Percentiles rank a stretch among this genome's conserved stretches.
phyloP scores from a whole-genome alignment of 2,113 vertebrate species.

The Mungos mungo region DNA sequence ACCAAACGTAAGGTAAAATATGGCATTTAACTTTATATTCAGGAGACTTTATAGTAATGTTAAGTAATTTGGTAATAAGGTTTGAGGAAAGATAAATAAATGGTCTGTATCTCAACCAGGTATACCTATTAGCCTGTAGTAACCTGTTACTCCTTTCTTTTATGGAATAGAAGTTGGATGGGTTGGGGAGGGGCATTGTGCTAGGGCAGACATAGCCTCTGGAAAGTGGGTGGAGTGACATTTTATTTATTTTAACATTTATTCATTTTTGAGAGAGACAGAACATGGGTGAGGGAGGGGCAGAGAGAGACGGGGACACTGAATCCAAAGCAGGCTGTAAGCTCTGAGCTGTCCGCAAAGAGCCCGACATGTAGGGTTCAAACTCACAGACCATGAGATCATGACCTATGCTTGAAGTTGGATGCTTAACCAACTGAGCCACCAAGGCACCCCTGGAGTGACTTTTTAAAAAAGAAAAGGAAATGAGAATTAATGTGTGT shows the following conservation, averaged over 20 bases:
- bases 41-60: background rate
- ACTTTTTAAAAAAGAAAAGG: background rate
- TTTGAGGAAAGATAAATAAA: conserved; percentile 23
- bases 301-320: no score
- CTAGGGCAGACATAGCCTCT: background rate
- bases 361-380: no score
- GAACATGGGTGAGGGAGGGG: no score
- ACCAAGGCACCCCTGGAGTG: background rate
- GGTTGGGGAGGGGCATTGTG: background rate
- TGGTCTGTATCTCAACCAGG: background rate
- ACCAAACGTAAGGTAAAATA: background rate
- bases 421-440: no score
- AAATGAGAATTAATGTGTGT: background rate
- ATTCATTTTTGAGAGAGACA: no score
- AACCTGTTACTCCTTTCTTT: background rate
- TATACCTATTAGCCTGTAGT: background rate
- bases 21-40: background rate
- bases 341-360: no score
- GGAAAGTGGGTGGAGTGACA: background rate
- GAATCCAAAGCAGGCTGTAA: no score
- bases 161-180: background rate
- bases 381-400: no score
- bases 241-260: background rate
- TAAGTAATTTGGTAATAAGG: conserved; percentile 9
- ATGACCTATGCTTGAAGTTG: no score